Percentiles rank a stretch among this genome's conserved stretches.
Conservation (phyloP, 2,888 invertebrate species). For the Ophioninae sp. region DNA sequence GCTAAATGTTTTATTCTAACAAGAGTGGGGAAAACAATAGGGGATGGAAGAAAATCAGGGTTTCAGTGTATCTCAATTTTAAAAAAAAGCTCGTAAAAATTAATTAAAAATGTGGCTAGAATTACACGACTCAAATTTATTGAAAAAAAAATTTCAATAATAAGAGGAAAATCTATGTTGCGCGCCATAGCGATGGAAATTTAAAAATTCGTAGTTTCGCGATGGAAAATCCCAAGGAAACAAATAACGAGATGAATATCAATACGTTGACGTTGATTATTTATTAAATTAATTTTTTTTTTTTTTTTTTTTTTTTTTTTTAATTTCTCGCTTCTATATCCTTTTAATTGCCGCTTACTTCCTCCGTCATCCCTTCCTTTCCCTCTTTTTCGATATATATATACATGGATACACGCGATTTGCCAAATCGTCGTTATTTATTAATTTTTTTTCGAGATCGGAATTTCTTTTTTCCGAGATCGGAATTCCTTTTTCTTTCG, state of each 20-base stretch:
- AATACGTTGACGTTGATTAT: slow-evolving; percentile 2
- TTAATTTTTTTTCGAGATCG: not conserved
- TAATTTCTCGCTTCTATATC: slow-evolving; percentile 3
- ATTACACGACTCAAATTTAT: not conserved
- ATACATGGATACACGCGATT: slow-evolving; percentile 13
- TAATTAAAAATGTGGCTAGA: not conserved
- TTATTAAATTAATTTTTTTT: not conserved
- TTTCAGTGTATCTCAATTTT: too few relatives aligned
- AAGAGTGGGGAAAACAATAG: too few relatives aligned
- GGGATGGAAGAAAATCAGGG: too few relatives aligned
- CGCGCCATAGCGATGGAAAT: not conserved
- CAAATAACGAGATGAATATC: slow-evolving; percentile 24
- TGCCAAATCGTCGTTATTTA: slow-evolving; percentile 24
- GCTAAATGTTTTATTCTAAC: too few relatives aligned
- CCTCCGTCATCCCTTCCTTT: slow-evolving; percentile 29
- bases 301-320: slow-evolving; percentile 3
- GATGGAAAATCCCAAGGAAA: slow-evolving; percentile 12
- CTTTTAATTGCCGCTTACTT: not conserved
- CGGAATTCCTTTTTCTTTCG: slow-evolving; percentile 13
- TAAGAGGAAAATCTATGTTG: not conserved
- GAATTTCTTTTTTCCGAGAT: slow-evolving; percentile 22
- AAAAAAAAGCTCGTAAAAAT: too few relatives aligned
- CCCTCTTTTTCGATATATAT: slow-evolving; percentile 44
- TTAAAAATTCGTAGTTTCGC: slow-evolving; percentile 8
- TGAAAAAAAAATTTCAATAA: not conserved